These are phyloP conservation scores for Caenorhabditis afra DNA, from an alignment of 2,888 invertebrate species.

Conservation along the genomic window DNA sequence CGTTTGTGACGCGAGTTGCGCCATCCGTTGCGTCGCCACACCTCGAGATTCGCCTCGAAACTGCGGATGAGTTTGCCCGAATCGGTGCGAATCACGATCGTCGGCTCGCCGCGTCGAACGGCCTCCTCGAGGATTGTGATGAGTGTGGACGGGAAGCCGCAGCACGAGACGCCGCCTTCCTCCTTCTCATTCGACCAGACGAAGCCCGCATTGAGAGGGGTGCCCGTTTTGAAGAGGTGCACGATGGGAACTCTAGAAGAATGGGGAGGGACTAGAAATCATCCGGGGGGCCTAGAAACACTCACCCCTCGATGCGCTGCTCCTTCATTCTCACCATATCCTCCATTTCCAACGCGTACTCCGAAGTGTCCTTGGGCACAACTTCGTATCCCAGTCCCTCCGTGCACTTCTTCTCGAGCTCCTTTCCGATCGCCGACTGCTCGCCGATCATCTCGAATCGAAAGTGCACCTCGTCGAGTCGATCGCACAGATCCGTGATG, in stretches of 20 bases:
- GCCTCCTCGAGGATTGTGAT: conserved; percentile 41
- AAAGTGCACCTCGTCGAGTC: conserved; percentile 30
- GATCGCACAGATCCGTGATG: conserved; percentile 40
- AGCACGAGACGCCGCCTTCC: conserved; percentile 8
- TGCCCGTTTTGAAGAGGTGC: conserved; percentile 57
- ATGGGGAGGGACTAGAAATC: too few species aligned
- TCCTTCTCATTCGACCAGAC: conserved; percentile 30
- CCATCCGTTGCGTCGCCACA: conserved; percentile 65
- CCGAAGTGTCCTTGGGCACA: conserved; percentile 43
- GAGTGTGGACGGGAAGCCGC: conserved; percentile 34
- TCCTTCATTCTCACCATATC: conserved; percentile 28
- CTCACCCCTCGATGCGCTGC: conserved; percentile 28
- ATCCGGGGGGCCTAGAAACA: too few species aligned
- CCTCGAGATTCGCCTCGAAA: conserved; percentile 56
- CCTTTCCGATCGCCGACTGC: conserved; percentile 13
- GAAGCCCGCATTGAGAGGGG: conserved; percentile 40
- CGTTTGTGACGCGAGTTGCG: conserved; percentile 56
- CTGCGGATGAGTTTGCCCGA: conserved; percentile 52
- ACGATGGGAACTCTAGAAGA: conserved; percentile 43
- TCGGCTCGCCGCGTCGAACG: not conserved
- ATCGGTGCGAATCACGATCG: conserved; percentile 57
- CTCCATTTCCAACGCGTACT: conserved; percentile 36
- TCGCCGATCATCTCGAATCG: conserved; percentile 10
- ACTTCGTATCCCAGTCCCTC: conserved; percentile 39
- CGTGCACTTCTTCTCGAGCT: conserved; percentile 40